Conservation (phyloP, 2,888 invertebrate genomes). For the Caenorhabditis japonica region DNA sequence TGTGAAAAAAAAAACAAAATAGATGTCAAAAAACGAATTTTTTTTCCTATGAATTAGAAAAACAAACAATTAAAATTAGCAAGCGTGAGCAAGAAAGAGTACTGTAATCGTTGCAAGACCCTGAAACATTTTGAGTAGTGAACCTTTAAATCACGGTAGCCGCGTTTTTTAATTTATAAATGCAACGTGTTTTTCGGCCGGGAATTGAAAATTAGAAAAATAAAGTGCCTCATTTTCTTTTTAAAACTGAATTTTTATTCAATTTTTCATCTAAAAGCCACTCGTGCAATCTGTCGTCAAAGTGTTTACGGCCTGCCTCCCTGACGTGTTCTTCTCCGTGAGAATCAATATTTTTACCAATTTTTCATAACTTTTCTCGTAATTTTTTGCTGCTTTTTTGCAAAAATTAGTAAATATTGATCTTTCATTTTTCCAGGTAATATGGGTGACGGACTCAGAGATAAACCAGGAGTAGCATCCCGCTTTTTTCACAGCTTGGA, state of each 20-base stretch:
- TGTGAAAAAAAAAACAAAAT: background rate
- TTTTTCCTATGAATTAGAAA: background rate
- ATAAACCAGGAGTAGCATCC: slow-evolving; percentile 71
- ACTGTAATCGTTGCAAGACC: slow-evolving; percentile 24
- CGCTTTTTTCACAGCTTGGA: slow-evolving; percentile 70
- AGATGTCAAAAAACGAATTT: background rate
- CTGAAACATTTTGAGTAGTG: background rate
- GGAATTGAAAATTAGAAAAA: too few species aligned
- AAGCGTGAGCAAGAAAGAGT: background rate
- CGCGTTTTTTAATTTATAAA: too few species aligned
- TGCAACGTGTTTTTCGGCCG: too few species aligned
- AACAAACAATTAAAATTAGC: background rate
- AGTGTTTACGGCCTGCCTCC: slow-evolving; percentile 38
- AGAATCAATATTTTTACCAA: slow-evolving; percentile 27
- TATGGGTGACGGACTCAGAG: slow-evolving; percentile 75
- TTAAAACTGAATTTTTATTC: too few species aligned
- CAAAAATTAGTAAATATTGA: background rate
- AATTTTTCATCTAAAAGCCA: too few species aligned
- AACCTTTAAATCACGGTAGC: too few species aligned
- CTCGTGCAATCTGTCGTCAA: slow-evolving; percentile 28
- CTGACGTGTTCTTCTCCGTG: slow-evolving; percentile 48
- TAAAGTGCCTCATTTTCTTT: too few species aligned
- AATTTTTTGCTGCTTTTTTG: slow-evolving; percentile 1
- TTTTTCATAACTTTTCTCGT: slow-evolving; percentile 8
- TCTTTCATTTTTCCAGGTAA: slow-evolving; percentile 21